phyloP scores from a whole-genome alignment of 2,797 vertebrate species.

The Phrynocephalus vlangalii region DNA sequence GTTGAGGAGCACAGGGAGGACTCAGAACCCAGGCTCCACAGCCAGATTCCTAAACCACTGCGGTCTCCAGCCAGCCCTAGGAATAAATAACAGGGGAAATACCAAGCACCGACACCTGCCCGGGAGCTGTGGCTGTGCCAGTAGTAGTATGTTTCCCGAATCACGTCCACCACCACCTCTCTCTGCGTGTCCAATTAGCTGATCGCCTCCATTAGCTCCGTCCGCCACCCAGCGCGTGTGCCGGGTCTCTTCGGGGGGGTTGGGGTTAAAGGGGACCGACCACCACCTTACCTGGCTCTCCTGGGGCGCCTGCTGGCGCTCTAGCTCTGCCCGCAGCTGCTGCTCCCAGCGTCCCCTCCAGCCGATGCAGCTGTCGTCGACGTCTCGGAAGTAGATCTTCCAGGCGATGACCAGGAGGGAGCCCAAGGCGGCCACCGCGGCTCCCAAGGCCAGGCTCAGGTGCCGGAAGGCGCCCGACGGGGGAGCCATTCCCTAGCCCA shows the following conservation, averaged over 20 bases:
- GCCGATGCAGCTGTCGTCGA: slow-evolving; percentile 52
- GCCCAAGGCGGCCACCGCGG: slow-evolving; percentile 85
- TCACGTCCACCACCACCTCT: too few species aligned
- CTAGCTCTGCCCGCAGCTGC: slow-evolving; percentile 68
- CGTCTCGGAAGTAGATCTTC: slow-evolving; percentile 80
- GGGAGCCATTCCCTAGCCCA: slow-evolving; percentile 71
- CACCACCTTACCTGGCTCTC: slow-evolving; percentile 75
- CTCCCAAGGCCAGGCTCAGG: slow-evolving; percentile 83
- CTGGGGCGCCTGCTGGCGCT: slow-evolving; percentile 57
- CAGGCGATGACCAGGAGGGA: slow-evolving; percentile 87
- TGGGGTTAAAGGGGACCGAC: not conserved
- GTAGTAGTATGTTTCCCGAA: too few species aligned
- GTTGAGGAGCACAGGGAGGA: too few species aligned
- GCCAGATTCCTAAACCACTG: too few species aligned
- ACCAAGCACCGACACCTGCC: too few species aligned
- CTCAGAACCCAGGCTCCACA: too few species aligned
- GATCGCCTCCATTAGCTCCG: too few species aligned
- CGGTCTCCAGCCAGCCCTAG: too few species aligned
- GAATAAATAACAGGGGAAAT: too few species aligned
- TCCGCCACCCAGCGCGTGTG: too few species aligned
- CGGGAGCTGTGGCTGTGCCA: too few species aligned
- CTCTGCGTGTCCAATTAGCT: too few species aligned
- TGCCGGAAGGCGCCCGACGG: slow-evolving; percentile 71
- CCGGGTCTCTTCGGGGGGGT: not conserved
- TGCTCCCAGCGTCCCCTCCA: slow-evolving; percentile 73